A percentile compares a stretch with the other conserved stretches of the same genome.
Evolutionary conservation across 2,797 vertebrate genomes (phyloP).

Genomic region (Pseudopleuronectes americanus): DNA sequence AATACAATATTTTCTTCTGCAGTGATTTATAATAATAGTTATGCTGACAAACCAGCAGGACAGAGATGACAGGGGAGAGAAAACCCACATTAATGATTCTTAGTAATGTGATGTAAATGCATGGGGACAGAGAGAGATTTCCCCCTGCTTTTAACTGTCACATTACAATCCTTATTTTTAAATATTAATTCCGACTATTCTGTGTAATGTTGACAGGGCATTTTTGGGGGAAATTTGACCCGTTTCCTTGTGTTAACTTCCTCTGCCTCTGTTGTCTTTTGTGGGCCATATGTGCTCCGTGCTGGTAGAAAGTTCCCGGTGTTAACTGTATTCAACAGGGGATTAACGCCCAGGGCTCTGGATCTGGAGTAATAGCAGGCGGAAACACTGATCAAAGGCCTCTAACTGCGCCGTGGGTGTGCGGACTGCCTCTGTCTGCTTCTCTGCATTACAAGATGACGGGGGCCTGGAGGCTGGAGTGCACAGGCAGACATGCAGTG

Average conservation of each 20-base stretch:
- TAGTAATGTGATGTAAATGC: not conserved
- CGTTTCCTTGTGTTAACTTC: slow-evolving; percentile 23
- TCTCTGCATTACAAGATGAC: slow-evolving; percentile 73
- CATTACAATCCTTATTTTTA: not conserved
- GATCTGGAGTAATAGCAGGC: slow-evolving; percentile 78
- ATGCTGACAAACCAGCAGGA: too few species aligned
- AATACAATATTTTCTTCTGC: not conserved
- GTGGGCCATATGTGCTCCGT: slow-evolving; percentile 45
- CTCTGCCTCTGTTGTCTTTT: slow-evolving; percentile 36
- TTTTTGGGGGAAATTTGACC: not conserved
- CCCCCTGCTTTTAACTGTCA: slow-evolving; percentile 2
- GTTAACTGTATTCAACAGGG: slow-evolving; percentile 77
- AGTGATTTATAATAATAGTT: too few species aligned
- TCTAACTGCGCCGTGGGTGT: slow-evolving; percentile 78
- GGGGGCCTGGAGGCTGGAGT: slow-evolving; percentile 39
- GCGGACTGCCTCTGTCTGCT: slow-evolving; percentile 73
- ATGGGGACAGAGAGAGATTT: not conserved
- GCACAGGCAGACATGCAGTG: slow-evolving; percentile 42
- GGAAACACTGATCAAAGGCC: slow-evolving; percentile 80
- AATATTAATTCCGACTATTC: not conserved
- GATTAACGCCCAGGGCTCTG: slow-evolving; percentile 76
- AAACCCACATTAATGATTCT: not conserved
- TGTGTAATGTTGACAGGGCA: not conserved
- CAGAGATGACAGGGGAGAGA: not conserved
- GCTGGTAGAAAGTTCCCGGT: slow-evolving; percentile 64